phyloP scores from a whole-genome alignment of 2,797 vertebrate genomes.

The Lithobates sylvaticus region DNA sequence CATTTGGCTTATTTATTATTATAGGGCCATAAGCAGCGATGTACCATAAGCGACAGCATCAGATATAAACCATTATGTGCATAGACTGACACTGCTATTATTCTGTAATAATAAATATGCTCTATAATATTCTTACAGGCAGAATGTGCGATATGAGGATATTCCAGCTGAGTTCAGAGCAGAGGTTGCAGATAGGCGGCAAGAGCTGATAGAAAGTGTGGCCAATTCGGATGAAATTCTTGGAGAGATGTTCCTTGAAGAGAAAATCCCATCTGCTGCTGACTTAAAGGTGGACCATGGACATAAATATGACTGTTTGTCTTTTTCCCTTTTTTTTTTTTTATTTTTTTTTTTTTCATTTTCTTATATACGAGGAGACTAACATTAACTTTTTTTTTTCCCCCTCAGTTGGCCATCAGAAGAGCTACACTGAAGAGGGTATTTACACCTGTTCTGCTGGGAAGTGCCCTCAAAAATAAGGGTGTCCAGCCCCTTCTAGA shows the following conservation, averaged over 20 bases:
- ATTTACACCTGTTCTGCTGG: slow-evolving; percentile 92
- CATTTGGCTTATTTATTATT: too few relatives aligned
- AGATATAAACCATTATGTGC: too few relatives aligned
- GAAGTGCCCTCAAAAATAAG: slow-evolving; percentile 96
- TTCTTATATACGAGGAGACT: too few relatives aligned
- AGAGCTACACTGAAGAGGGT: slow-evolving; percentile 87
- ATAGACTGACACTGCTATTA: too few relatives aligned
- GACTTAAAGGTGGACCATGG: slow-evolving; percentile 79
- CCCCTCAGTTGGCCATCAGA: slow-evolving; percentile 83
- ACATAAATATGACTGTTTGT: too few relatives aligned
- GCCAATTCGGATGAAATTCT: slow-evolving; percentile 89
- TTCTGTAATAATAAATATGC: too few relatives aligned
- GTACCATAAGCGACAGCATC: too few relatives aligned
- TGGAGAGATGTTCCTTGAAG: slow-evolving; percentile 94
- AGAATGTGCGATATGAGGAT: slow-evolving; percentile 82
- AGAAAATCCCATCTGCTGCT: slow-evolving; percentile 82
- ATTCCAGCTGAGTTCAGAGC: slow-evolving; percentile 85
- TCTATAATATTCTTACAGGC: slow-evolving; percentile 16
- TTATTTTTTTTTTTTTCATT: too few relatives aligned
- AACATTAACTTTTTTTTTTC: too few relatives aligned
- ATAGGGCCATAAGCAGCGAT: too few relatives aligned
- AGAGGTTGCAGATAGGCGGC: slow-evolving; percentile 82
- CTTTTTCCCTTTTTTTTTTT: too few relatives aligned
- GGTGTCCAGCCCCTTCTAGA: slow-evolving; percentile 93
- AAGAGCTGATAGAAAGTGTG: slow-evolving; percentile 93